phyloP scores from a whole-genome alignment of 2,113 vertebrate genomes.

The Sorex fumeus region DNA sequence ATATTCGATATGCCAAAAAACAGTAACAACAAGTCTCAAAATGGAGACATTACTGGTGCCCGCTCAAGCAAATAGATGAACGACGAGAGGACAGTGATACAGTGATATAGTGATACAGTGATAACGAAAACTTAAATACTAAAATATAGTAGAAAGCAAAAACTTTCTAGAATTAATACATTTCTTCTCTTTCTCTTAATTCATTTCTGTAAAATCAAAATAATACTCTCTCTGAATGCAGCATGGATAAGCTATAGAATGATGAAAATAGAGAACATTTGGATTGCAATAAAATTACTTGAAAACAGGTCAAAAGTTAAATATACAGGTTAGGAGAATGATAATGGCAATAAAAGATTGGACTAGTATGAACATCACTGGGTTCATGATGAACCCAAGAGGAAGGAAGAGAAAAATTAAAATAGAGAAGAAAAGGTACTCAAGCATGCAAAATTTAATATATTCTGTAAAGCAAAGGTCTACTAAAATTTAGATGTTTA shows the following conservation, averaged over 20 bases:
- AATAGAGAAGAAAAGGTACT: not conserved
- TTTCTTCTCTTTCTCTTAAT: conserved; percentile 39
- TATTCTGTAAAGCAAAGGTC: not conserved
- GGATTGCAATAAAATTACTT: not conserved
- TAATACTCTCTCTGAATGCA: not conserved
- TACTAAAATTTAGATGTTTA: not conserved
- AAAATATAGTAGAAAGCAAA: not conserved
- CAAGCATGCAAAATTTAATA: conserved; percentile 23
- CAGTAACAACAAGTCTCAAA: no score
- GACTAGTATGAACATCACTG: not conserved
- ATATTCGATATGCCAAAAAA: no score
- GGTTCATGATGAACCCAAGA: not conserved
- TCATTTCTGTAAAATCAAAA: conserved; percentile 26
- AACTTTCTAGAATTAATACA: conserved; percentile 33
- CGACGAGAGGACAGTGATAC: no score
- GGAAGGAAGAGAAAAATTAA: not conserved
- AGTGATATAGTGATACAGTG: no score
- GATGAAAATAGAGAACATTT: conserved; percentile 17
- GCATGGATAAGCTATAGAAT: not conserved
- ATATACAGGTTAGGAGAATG: not conserved
- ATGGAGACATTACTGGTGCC: no score
- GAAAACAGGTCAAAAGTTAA: conserved; percentile 15
- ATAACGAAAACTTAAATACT: conserved; percentile 25
- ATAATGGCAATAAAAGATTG: not conserved
- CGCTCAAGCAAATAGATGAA: no score